Evolutionary conservation across 2,888 invertebrate genomes (phyloP).

Genomic region (Stenchaetothrips biformis): DNA sequence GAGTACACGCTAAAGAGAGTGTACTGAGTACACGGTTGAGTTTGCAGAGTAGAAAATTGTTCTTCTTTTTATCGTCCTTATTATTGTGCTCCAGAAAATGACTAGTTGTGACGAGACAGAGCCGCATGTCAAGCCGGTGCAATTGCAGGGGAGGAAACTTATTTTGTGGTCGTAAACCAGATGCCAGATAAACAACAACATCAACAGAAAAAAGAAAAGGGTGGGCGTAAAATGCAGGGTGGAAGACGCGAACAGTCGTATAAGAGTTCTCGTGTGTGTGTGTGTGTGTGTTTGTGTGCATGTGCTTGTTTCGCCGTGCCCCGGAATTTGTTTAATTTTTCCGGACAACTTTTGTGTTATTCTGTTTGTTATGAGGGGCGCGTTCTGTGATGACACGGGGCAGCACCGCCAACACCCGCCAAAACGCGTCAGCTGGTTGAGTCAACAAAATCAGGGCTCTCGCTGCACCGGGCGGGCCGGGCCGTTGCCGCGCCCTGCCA

Average conservation of each 20-base stretch:
- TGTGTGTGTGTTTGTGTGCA: not conserved
- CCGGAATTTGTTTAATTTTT: not conserved
- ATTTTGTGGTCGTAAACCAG: constrained; percentile 22
- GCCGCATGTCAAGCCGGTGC: constrained; percentile 13
- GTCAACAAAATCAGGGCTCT: not conserved
- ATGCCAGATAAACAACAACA: constrained; percentile 22
- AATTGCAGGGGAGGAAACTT: constrained; percentile 22
- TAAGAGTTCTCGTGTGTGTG: not conserved
- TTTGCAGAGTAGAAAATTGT: constrained; percentile 12
- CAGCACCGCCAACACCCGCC: not conserved
- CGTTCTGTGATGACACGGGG: constrained; percentile 1
- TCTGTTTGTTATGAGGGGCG: not conserved
- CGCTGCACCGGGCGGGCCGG: not conserved
- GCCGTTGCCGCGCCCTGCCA: too few species aligned
- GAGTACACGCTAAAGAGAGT: too few species aligned
- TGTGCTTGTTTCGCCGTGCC: not conserved
- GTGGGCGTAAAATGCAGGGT: not conserved
- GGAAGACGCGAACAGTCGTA: not conserved
- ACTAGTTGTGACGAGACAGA: constrained; percentile 19
- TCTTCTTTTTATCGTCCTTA: constrained; percentile 15
- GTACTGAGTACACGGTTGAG: too few species aligned
- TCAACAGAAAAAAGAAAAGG: not conserved
- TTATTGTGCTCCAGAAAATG: constrained; percentile 4
- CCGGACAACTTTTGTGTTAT: not conserved
- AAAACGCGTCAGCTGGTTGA: not conserved